phyloP scores from a whole-genome alignment of 2,888 invertebrate genomes.

The Zonitis immaculata region DNA sequence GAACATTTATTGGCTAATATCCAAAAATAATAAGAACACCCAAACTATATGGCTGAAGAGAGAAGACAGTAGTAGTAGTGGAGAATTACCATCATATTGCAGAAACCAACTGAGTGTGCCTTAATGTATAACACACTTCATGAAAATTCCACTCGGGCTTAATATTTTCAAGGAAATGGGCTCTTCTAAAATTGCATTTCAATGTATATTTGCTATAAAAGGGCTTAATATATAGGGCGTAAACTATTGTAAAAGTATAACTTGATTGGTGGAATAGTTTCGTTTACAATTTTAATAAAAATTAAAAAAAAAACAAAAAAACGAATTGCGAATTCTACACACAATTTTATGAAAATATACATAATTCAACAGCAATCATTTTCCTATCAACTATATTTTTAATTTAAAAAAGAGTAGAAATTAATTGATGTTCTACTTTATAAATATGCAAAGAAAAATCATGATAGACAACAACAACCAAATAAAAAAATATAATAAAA shows the following conservation, averaged over 20 bases:
- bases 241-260: not conserved
- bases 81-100: slow-evolving; percentile 40
- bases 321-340: not conserved
- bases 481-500: not conserved
- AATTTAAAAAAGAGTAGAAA: not conserved
- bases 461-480: too few species aligned
- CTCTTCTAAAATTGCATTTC: slow-evolving; percentile 21
- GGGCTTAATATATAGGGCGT: not conserved
- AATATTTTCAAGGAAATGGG: slow-evolving; percentile 28
- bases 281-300: not conserved
- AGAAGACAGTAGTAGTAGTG: slow-evolving; percentile 4
- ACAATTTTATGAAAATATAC: not conserved
- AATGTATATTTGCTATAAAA: slow-evolving; percentile 10
- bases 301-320: not conserved
- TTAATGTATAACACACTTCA: slow-evolving; percentile 35
- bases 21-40: slow-evolving; percentile 10
- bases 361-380: not conserved
- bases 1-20: slow-evolving; percentile 14
- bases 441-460: not conserved
- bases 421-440: not conserved
- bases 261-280: not conserved
- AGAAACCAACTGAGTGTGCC: slow-evolving; percentile 36
- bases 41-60: not conserved
- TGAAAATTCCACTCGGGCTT: slow-evolving; percentile 28
- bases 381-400: not conserved